These are phyloP conservation scores for Anniella stebbinsi DNA, from an alignment of 2,797 vertebrate species.

Conservation along the genomic window DNA sequence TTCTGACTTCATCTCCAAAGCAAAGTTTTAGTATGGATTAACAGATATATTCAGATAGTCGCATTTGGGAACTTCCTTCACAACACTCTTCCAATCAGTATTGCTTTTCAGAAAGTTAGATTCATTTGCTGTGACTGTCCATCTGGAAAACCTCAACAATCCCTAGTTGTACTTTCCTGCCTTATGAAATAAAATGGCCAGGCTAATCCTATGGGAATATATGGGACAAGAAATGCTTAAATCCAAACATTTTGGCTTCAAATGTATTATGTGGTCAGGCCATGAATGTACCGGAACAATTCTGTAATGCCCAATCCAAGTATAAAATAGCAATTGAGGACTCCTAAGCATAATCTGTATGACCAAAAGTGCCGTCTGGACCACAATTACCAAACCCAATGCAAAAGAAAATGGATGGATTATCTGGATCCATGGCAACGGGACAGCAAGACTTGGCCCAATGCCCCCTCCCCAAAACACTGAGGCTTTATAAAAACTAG, in stretches of 20 bases:
- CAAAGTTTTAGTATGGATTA: background rate
- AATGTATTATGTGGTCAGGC: background rate
- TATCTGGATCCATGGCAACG: background rate
- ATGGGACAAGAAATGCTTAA: background rate
- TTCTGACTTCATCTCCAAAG: too few relatives aligned
- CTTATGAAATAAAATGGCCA: too few relatives aligned
- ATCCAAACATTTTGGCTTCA: background rate
- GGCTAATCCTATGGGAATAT: background rate
- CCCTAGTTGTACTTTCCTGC: too few relatives aligned
- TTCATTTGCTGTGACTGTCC: background rate
- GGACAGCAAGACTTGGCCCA: background rate
- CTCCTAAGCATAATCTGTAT: background rate
- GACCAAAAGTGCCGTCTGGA: background rate
- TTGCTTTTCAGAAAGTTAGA: slow-evolving; percentile 1
- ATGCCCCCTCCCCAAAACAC: background rate
- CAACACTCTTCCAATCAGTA: background rate
- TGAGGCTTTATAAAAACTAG: background rate
- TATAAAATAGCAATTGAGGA: background rate
- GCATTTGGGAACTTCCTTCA: background rate
- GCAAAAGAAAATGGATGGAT: background rate
- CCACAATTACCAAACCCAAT: background rate
- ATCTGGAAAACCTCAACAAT: too few relatives aligned
- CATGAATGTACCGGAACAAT: background rate
- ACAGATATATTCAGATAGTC: background rate
- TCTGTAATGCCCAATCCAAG: background rate